Percentiles rank a stretch among this genome's conserved stretches.
Conservation (phyloP, 2,797 vertebrate species). For the Channallabes apus region DNA sequence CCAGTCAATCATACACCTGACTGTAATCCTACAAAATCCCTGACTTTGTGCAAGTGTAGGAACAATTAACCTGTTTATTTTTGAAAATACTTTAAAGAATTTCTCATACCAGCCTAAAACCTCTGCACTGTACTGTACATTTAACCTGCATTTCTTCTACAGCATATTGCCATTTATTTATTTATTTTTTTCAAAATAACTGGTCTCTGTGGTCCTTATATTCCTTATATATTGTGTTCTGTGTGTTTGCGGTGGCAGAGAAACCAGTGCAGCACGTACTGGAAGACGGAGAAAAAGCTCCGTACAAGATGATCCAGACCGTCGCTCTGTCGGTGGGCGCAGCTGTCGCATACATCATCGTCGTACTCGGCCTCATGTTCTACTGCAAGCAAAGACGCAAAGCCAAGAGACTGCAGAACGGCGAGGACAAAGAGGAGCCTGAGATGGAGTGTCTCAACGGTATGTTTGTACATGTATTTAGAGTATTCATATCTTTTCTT, state of each 20-base stretch:
- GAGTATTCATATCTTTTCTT: not conserved
- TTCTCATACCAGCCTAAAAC: too few species aligned
- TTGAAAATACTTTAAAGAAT: too few species aligned
- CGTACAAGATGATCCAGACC: conserved; percentile 91
- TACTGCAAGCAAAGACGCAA: conserved; percentile 88
- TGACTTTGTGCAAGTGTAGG: too few species aligned
- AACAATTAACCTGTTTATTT: too few species aligned
- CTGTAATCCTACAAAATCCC: too few species aligned
- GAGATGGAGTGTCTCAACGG: conserved; percentile 86
- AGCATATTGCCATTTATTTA: too few species aligned
- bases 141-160: not conserved
- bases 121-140: not conserved
- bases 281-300: conserved; percentile 72
- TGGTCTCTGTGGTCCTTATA: not conserved
- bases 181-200: too few species aligned
- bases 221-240: too few species aligned
- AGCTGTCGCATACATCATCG: conserved; percentile 87
- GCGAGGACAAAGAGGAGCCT: conserved; percentile 77
- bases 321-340: conserved; percentile 85
- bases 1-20: too few species aligned
- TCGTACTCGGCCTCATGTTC: conserved; percentile 89
- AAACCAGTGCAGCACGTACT: conserved; percentile 70
- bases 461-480: conserved; percentile 51
- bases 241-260: conserved; percentile 65
- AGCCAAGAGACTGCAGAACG: conserved; percentile 80